Evolutionary conservation across 2,113 vertebrate genomes (phyloP).

Genomic region (Uria lomvia): DNA sequence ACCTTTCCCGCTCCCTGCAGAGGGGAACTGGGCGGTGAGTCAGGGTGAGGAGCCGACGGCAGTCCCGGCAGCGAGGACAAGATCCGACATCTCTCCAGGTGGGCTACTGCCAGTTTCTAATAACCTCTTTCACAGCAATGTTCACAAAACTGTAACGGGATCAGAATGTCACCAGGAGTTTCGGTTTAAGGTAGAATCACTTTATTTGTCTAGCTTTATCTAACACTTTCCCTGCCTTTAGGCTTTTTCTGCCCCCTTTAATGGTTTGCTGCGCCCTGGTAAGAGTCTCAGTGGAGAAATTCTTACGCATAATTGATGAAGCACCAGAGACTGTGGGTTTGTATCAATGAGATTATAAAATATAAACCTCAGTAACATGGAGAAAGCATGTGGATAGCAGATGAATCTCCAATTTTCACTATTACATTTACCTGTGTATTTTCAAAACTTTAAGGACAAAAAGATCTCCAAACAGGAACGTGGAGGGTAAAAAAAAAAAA

Average conservation of each 20-base stretch:
- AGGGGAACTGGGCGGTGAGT: background rate
- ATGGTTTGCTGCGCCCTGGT: background rate
- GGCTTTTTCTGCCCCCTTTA: background rate
- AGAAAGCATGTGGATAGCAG: background rate
- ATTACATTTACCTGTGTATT: background rate
- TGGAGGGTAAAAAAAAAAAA: background rate
- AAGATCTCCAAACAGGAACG: background rate
- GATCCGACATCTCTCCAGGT: background rate
- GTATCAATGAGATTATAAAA: background rate
- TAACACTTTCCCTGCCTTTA: background rate
- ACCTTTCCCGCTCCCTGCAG: background rate
- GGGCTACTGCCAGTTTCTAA: background rate
- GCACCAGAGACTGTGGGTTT: background rate
- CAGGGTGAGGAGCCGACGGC: fast-evolving
- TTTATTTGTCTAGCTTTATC: background rate
- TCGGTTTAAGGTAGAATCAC: background rate
- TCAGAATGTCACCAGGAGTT: background rate
- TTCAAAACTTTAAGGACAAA: background rate
- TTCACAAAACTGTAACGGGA: background rate
- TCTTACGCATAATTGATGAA: background rate
- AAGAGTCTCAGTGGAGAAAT: background rate
- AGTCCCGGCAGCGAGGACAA: background rate
- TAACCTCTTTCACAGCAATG: background rate
- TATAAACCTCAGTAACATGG: background rate
- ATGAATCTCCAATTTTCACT: background rate